phyloP scores from a whole-genome alignment of 2,797 vertebrate species.

The Enteromius mattozi region DNA sequence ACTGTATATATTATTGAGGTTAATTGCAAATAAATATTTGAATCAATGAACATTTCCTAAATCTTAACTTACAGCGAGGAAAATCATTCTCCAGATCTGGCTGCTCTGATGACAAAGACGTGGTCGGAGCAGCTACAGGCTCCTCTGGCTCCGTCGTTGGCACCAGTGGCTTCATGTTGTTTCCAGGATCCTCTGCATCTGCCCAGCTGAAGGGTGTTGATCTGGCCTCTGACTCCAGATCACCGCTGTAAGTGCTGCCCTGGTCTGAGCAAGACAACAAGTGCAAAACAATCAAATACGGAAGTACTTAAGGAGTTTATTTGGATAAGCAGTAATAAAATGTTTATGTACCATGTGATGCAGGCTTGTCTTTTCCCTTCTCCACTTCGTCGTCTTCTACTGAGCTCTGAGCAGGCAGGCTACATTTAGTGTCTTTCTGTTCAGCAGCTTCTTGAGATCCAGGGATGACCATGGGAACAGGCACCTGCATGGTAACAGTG shows the following conservation, averaged over 20 bases:
- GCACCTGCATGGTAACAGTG: conserved; percentile 76
- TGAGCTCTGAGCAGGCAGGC: conserved; percentile 78
- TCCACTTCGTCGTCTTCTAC: conserved; percentile 78
- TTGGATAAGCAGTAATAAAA: background rate
- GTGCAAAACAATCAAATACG: background rate
- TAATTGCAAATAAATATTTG: background rate
- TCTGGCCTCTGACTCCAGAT: conserved; percentile 82
- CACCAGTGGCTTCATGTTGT: conserved; percentile 67
- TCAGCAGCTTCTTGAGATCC: conserved; percentile 74
- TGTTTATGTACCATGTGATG: conserved; percentile 72
- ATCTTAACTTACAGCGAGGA: conserved; percentile 81
- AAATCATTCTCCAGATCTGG: conserved; percentile 92
- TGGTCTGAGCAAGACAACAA: conserved; percentile 75
- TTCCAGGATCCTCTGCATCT: conserved; percentile 72
- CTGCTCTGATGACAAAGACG: conserved; percentile 71
- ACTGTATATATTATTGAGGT: too few relatives aligned
- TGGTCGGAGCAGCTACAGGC: conserved; percentile 30
- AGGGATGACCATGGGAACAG: conserved; percentile 87
- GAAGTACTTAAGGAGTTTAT: background rate
- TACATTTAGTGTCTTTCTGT: conserved; percentile 82
- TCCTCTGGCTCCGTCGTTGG: conserved; percentile 5
- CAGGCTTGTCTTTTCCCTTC: conserved; percentile 80
- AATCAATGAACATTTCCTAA: background rate
- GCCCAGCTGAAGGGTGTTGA: conserved; percentile 82
- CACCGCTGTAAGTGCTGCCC: conserved; percentile 81